Percentiles rank a stretch among this genome's conserved stretches.
Conservation (phyloP, 1,140 invertebrate species). For the Tenebrio molitor region DNA sequence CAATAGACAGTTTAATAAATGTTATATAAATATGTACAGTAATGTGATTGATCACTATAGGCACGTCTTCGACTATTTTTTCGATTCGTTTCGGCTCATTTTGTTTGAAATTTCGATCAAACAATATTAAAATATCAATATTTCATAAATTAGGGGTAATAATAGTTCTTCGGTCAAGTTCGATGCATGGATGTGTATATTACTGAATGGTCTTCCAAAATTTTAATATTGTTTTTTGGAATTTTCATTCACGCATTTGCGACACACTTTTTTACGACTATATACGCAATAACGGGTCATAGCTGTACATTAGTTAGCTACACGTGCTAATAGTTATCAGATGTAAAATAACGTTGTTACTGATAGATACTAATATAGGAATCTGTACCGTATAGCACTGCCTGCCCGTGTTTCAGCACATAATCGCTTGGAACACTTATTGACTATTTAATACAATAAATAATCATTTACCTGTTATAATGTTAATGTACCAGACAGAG, state of each 20-base stretch:
- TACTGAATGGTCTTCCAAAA: conserved; percentile 57
- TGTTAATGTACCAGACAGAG: conserved; percentile 64
- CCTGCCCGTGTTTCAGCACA: conserved; percentile 66
- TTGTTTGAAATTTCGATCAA: conserved; percentile 46
- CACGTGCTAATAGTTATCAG: conserved; percentile 57
- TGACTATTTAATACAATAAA: conserved; percentile 66
- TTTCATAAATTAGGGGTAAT: conserved; percentile 45
- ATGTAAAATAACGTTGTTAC: conserved; percentile 51
- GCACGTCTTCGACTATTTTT: conserved; percentile 48
- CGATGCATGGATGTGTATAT: conserved; percentile 48
- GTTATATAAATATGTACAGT: conserved; percentile 55
- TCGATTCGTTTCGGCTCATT: conserved; percentile 36
- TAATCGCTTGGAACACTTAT: conserved; percentile 66
- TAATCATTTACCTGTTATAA: conserved; percentile 66
- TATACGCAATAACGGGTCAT: conserved; percentile 46
- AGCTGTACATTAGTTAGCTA: conserved; percentile 48
- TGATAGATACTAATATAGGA: conserved; percentile 47
- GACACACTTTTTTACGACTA: conserved; percentile 47
- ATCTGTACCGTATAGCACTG: conserved; percentile 66
- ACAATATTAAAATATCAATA: conserved; percentile 49
- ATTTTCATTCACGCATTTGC: conserved; percentile 41
- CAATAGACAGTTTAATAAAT: conserved; percentile 51
- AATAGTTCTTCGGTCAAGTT: conserved; percentile 41
- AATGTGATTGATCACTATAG: conserved; percentile 53
- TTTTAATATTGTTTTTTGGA: conserved; percentile 55